Base-by-base conservation (phyloP, 2,797 vertebrate genomes). In the Brachyrhaphis roseni region DNA sequence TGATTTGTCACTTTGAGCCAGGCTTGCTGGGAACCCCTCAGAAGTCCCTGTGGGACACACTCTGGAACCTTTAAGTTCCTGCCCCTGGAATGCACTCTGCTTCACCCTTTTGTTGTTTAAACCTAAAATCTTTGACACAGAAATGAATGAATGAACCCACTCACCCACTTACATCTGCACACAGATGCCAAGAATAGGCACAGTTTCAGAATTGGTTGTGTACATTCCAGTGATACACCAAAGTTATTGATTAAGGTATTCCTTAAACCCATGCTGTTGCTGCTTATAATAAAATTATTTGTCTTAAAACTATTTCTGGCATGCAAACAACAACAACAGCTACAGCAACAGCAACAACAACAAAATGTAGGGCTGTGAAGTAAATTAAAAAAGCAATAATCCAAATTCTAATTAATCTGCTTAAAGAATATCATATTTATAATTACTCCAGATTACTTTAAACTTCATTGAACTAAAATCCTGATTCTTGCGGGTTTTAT, bases 1-100 rank as follows among this genome's bases (percentile, higher is more conserved):
- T 91, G 89, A 93, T 93, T 91, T 90, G 91, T 93, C 92, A 92
- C 87, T 80, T 84, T 1, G 41, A 91, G 82, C 77, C 82, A 77
- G 41, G 76, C 78, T 83, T 81, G 51, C 76, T 73, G 23, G 76
- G 86, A 89, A 88, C 83, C 77, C 78, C 72, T 88, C 81, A 86
- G 86, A 83, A 87, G 87, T 89, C 91, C 81, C 88, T 87, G 46
- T 81, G 90, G 91, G 89, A 92, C 88, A 82, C 41, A 26, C 75
- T 86, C 78, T 2, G 55, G 85, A 87, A 93, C 85, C 90, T 89
- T 82, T 83, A 77, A 90, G 90, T 88, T 93, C 84, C 84, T 92
- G 85, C 59, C 72, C 71, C 79, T 76, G 84, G 83, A 86, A 83
- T 90, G 89, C 85, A 91, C 86, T 89, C 82, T 74, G 62, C 74